Percentiles rank a stretch among this genome's conserved stretches.
Evolutionary conservation across 1,140 invertebrate species (phyloP).

Genomic region (Scaptomyza graminum): DNA sequence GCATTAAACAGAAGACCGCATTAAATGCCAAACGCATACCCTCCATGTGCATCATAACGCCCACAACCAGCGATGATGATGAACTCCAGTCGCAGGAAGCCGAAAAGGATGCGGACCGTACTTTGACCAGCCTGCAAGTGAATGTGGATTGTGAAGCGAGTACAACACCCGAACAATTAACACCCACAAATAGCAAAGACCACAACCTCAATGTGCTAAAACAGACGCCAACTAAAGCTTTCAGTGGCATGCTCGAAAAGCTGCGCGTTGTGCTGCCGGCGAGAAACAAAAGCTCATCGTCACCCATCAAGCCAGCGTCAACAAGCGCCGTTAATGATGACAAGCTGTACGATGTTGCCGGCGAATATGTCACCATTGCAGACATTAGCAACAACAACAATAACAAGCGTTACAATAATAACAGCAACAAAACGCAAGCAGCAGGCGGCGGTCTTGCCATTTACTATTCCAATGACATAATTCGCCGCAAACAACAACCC

Average conservation of each 20-base stretch:
- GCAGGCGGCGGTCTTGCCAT: constrained; percentile 75
- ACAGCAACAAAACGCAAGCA: constrained; percentile 34
- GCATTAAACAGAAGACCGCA: constrained; percentile 93
- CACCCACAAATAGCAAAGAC: constrained; percentile 73
- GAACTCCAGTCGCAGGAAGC: constrained; percentile 84
- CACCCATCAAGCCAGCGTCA: constrained; percentile 50
- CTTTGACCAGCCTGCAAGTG: constrained; percentile 65
- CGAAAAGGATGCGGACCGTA: constrained; percentile 60
- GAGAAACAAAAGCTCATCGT: constrained; percentile 83
- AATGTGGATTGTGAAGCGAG: constrained; percentile 52
- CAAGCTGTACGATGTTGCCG: constrained; percentile 86
- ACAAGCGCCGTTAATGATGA: constrained; percentile 72
- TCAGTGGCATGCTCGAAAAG: constrained; percentile 87
- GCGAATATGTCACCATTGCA: constrained; percentile 93
- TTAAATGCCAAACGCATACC: constrained; percentile 94
- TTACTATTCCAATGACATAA: constrained; percentile 86
- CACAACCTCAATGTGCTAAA: constrained; percentile 79
- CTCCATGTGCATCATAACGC: constrained; percentile 96
- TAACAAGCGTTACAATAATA: constrained; percentile 52
- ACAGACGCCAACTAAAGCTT: constrained; percentile 83
- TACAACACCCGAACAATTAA: constrained; percentile 49
- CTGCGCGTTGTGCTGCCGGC: constrained; percentile 86
- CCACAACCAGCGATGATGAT: constrained; percentile 94
- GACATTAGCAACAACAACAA: constrained; percentile 90
- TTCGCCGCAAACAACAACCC: constrained; percentile 82